Base-by-base conservation (phyloP, 2,113 vertebrate species). In the Irena cyanogastra region DNA sequence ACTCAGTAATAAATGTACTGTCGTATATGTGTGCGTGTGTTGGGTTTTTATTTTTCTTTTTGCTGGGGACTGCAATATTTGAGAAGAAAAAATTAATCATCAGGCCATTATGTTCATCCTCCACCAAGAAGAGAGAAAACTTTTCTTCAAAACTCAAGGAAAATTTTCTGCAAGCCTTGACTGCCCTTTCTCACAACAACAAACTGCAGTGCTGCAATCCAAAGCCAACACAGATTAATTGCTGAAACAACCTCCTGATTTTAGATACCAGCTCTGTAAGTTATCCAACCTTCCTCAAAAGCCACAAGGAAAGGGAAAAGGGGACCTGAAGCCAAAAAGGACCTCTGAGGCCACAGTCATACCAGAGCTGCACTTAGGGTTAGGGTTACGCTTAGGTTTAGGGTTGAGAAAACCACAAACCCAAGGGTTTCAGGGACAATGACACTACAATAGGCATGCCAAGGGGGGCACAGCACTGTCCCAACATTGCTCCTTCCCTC, bases 161-260 rank as follows among this genome's bases (percentile, higher is more conserved):
- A 66, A 87, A 16, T 97, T 98, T 93, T 94, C 87, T 53, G 77
- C 44, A 1, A 93, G 72, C 44, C 92, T 97, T 87, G 76, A 90
- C 27, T 75, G 97, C 39, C 83, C 83, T 52, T 80, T 66, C 13
- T 94, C 90, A 69, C 53, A 92, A 78, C 93, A 77, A 84, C 86
- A 94, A 83, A 92, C 59, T 33, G 59, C 80, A 60, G n/a, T 33
- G 8, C 65, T 68, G 5, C 88, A 93, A 50, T 60, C 5, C 60
- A 42, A 66, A 72, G 47, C n/a, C 14, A n/a, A 90, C 12, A 14
- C 19, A 7, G 64, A 96, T 31, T 6, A 54, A 50, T 94, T 96
- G 97, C 94, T 95, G 88, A 96, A 96, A 45, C 93, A 95, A 61
- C 79, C 97, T 39, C 98, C 97, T 2, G 97, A 98, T 90, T 98